Conservation (phyloP, 2,888 invertebrate species). For the Globia sparganii region DNA sequence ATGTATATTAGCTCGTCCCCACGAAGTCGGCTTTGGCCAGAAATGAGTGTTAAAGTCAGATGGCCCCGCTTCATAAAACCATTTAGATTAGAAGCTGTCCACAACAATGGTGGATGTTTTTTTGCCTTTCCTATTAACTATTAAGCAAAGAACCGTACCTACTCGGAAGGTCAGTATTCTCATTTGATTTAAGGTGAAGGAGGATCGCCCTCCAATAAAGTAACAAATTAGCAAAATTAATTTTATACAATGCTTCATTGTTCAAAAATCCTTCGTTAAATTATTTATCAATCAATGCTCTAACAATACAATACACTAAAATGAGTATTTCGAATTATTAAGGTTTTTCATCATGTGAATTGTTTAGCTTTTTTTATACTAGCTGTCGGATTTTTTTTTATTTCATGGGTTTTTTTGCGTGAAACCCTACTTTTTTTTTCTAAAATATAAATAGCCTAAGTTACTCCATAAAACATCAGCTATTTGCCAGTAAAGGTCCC, state of each 20-base stretch:
- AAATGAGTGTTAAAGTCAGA: neutral
- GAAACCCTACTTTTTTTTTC: no score
- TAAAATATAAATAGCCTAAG: no score
- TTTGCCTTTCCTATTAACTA: neutral
- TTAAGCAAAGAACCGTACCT: neutral
- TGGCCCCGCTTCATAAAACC: neutral
- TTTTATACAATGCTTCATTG: constrained; percentile 23
- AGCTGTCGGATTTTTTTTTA: no score
- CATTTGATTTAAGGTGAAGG: constrained; percentile 9
- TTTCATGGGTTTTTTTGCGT: no score
- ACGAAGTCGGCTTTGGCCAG: no score
- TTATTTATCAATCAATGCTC: neutral
- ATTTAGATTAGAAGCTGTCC: neutral
- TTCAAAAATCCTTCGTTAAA: constrained; percentile 6
- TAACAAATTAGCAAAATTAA: neutral
- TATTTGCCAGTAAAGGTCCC: neutral
- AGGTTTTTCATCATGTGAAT: neutral
- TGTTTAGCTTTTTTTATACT: no score
- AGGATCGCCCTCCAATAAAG: neutral
- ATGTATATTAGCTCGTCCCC: no score
- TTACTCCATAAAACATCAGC: neutral
- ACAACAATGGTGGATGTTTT: neutral
- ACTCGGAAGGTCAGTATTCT: neutral
- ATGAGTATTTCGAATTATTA: neutral
- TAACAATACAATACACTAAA: neutral